Percentiles rank a stretch among this genome's conserved stretches.
Evolutionary conservation across 2,113 vertebrate species (phyloP).

Genomic region (Corythoichthys intestinalis): DNA sequence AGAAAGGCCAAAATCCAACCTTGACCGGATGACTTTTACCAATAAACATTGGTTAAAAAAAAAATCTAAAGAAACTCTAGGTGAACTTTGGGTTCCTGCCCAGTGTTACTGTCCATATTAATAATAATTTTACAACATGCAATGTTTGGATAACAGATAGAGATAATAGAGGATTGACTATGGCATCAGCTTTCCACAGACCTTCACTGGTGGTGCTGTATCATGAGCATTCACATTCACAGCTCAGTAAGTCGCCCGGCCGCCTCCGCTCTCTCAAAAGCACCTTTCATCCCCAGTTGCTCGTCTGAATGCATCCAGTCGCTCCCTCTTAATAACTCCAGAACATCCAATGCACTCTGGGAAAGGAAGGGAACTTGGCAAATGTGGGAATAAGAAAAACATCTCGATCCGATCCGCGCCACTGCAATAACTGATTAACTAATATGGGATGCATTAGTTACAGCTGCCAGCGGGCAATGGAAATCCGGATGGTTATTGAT

Average conservation of each 20-base stretch:
- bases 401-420: background rate
- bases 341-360: slow-evolving; percentile 10
- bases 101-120: too few relatives aligned
- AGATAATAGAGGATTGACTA: background rate
- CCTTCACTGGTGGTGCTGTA: background rate
- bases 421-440: slow-evolving; percentile 19
- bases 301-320: slow-evolving; percentile 11
- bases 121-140: too few relatives aligned
- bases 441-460: slow-evolving; percentile 25
- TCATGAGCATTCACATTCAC: slow-evolving; percentile 3
- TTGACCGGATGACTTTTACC: too few relatives aligned
- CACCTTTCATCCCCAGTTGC: slow-evolving; percentile 11
- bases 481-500: slow-evolving; percentile 22
- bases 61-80: too few relatives aligned
- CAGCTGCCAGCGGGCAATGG: slow-evolving; percentile 30
- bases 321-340: slow-evolving; percentile 9
- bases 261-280: slow-evolving; percentile 6
- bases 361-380: background rate
- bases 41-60: too few relatives aligned
- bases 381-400: slow-evolving; percentile 16
- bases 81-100: too few relatives aligned
- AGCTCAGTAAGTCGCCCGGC: slow-evolving; percentile 26
- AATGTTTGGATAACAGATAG: too few relatives aligned
- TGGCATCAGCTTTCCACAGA: background rate
- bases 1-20: too few relatives aligned